These are phyloP conservation scores for Linyphia triangularis DNA, from an alignment of 2,888 invertebrate genomes.

Conservation along the genomic window DNA sequence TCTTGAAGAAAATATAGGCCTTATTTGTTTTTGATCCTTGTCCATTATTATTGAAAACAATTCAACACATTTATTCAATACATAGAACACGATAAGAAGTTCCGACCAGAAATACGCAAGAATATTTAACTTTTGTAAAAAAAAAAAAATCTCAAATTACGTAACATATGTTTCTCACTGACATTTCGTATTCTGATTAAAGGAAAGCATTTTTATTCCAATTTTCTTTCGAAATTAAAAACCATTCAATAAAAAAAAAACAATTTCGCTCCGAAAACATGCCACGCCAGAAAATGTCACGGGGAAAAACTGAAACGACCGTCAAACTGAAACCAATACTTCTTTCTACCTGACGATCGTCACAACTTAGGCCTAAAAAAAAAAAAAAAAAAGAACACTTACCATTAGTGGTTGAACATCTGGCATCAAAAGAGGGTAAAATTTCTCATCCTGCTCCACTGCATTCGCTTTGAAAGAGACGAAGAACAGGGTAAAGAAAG, in stretches of 20 bases:
- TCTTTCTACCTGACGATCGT: neutral
- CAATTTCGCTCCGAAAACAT: too few species aligned
- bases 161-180: neutral
- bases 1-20: too few species aligned
- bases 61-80: too few species aligned
- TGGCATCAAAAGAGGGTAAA: conserved; percentile 85
- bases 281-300: neutral
- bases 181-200: neutral
- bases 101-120: neutral
- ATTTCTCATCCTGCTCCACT: conserved; percentile 6
- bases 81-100: too few species aligned
- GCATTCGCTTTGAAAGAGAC: neutral
- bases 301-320: neutral
- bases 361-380: conserved; percentile 22
- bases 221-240: neutral
- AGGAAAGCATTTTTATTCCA: neutral
- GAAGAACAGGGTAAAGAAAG: neutral
- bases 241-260: too few species aligned
- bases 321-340: neutral
- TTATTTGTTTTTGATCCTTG: too few species aligned
- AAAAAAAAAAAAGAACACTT: too few species aligned
- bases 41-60: too few species aligned
- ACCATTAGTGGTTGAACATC: conserved; percentile 89
- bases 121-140: neutral
- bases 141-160: neutral